Evolutionary conservation across 2,113 vertebrate genomes (phyloP).

Genomic region (Spizaetus ornatus): DNA sequence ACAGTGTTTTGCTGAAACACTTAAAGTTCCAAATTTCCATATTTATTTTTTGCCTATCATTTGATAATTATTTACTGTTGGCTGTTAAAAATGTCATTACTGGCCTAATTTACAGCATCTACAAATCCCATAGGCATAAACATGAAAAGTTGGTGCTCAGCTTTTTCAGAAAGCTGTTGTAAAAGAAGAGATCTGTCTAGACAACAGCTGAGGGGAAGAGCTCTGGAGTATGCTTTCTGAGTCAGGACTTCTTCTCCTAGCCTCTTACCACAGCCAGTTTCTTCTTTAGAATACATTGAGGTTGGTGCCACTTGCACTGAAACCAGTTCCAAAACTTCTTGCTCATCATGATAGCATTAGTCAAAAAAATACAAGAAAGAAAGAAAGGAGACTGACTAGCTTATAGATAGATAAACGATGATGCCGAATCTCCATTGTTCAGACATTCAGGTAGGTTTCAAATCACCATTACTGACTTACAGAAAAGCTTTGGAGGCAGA

Average conservation of each 20-base stretch:
- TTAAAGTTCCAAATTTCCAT: background rate
- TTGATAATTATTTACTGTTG: background rate
- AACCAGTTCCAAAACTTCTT: background rate
- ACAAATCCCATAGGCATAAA: background rate
- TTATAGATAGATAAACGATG: background rate
- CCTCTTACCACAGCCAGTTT: background rate
- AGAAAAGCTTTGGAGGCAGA: background rate
- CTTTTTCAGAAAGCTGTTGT: background rate
- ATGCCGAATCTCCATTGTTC: background rate
- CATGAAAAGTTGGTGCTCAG: background rate
- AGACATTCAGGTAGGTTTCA: background rate
- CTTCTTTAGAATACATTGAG: background rate
- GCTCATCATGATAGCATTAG: background rate
- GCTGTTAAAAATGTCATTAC: background rate
- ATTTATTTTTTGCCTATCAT: background rate
- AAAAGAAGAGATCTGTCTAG: background rate
- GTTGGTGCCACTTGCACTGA: background rate
- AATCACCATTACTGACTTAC: background rate
- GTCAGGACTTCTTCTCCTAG: background rate
- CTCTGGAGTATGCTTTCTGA: background rate
- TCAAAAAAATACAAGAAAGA: background rate
- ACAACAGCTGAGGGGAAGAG: background rate
- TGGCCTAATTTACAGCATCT: background rate
- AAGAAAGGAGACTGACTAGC: background rate
- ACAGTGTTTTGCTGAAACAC: background rate